Evolutionary conservation across 2,888 invertebrate genomes (phyloP).

Genomic region (Amiota mariae): DNA sequence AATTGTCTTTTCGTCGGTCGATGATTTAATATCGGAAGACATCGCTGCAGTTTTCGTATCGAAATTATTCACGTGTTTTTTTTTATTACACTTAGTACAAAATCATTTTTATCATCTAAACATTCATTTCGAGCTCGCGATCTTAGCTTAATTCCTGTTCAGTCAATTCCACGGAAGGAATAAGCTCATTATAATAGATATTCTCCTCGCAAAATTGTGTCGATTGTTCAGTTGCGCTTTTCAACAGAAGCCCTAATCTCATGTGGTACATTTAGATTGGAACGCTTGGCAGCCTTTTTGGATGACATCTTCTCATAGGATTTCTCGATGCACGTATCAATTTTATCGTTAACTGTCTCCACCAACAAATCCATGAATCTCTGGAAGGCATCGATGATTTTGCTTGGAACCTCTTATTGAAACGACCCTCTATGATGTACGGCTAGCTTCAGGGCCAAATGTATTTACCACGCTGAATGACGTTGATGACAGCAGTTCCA

Average conservation of each 20-base stretch:
- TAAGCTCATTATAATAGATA: constrained; percentile 82
- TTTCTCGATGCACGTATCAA: constrained; percentile 96
- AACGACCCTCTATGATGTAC: constrained; percentile 99
- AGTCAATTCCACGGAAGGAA: constrained; percentile 93
- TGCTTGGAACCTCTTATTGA: constrained; percentile 96
- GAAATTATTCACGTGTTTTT: too few species aligned
- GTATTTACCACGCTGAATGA: constrained; percentile 93
- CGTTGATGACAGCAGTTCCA: constrained; percentile 93
- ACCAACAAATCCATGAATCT: constrained; percentile 94
- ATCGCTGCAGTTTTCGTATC: too few species aligned
- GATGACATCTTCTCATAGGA: constrained; percentile 93
- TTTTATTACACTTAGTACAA: constrained; percentile 29
- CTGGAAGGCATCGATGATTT: constrained; percentile 96
- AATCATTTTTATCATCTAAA: constrained; percentile 76
- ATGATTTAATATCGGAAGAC: too few species aligned
- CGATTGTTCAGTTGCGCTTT: constrained; percentile 89
- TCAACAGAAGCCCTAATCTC: constrained; percentile 86
- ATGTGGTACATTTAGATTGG: constrained; percentile 86
- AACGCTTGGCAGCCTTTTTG: constrained; percentile 89
- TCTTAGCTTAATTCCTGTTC: constrained; percentile 97
- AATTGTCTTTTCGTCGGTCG: too few species aligned
- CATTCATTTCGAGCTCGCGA: constrained; percentile 98
- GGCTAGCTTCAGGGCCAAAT: constrained; percentile 98
- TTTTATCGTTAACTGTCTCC: constrained; percentile 96
- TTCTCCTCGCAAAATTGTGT: constrained; percentile 85